These are phyloP conservation scores for Yoshiicerus persimilis DNA, from an alignment of 1,140 invertebrate genomes.

Conservation along the genomic window DNA sequence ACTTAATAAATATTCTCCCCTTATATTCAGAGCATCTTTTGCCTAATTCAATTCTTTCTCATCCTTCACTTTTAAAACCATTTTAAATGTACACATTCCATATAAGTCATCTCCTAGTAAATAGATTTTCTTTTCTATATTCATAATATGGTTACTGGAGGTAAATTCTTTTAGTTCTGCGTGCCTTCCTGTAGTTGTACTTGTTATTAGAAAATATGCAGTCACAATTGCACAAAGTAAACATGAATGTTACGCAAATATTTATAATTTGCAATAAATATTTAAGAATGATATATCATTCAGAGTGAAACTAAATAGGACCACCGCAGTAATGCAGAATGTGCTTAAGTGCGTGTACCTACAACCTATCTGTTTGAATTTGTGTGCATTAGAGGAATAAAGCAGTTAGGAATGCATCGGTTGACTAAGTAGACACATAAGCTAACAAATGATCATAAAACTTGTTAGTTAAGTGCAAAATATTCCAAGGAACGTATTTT, in stretches of 20 bases:
- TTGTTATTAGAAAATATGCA: too few relatives aligned
- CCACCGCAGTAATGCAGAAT: background rate
- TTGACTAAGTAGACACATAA: background rate
- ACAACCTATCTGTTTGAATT: background rate
- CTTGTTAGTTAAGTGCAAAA: background rate
- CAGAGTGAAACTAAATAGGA: background rate
- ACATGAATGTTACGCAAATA: background rate
- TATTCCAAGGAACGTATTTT: background rate
- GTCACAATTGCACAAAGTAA: background rate
- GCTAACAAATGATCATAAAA: background rate
- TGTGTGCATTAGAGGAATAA: background rate
- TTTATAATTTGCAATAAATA: background rate
- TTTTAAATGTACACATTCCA: background rate
- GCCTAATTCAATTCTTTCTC: background rate
- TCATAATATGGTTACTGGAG: too few relatives aligned
- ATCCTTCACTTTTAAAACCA: background rate
- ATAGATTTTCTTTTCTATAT: too few relatives aligned
- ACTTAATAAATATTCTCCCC: background rate
- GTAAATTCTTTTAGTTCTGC: too few relatives aligned
- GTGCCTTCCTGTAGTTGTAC: too few relatives aligned
- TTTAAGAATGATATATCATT: background rate
- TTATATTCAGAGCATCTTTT: background rate
- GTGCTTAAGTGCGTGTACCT: background rate
- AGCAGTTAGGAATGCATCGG: background rate
- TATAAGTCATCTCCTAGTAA: background rate